Evolutionary conservation across 2,888 invertebrate species (phyloP).

Genomic region (Drosophila pegasa): DNA sequence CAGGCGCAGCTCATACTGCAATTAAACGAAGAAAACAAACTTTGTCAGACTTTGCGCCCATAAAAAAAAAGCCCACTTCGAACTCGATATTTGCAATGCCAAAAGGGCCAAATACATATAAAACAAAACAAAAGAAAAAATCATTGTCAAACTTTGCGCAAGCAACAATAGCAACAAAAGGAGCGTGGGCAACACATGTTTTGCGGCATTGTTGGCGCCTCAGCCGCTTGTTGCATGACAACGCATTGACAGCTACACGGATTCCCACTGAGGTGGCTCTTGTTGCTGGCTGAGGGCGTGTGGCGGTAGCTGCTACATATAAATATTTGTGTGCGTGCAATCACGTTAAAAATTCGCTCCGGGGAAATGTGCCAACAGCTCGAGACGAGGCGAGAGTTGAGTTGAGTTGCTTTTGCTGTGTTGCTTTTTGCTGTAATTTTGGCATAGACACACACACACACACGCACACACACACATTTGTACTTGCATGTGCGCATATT

Average conservation of each 20-base stretch:
- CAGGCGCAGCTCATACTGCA: constrained; percentile 95
- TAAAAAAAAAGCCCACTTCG: not conserved
- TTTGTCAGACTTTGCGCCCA: not conserved
- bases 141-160: constrained; percentile 36
- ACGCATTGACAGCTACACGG: constrained; percentile 67
- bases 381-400: not conserved
- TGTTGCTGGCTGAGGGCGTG: not conserved
- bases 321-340: constrained; percentile 53
- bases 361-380: constrained; percentile 71
- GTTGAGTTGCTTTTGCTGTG: constrained; percentile 11
- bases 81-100: constrained; percentile 5
- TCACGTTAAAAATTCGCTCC: constrained; percentile 65
- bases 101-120: constrained; percentile 14
- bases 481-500: constrained; percentile 53
- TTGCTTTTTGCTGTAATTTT: constrained; percentile 41
- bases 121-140: constrained; percentile 23
- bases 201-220: constrained; percentile 44
- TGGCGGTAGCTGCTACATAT: constrained; percentile 7
- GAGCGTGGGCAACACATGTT: constrained; percentile 53
- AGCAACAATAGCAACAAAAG: constrained; percentile 10
- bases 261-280: constrained; percentile 19
- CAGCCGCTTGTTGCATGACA: constrained; percentile 62
- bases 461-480: constrained; percentile 9
- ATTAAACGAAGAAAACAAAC: constrained; percentile 19
- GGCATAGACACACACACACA: constrained; percentile 13